These are phyloP conservation scores for Baryphthengus martii DNA, from an alignment of 2,113 vertebrate genomes.

Conservation along the genomic window DNA sequence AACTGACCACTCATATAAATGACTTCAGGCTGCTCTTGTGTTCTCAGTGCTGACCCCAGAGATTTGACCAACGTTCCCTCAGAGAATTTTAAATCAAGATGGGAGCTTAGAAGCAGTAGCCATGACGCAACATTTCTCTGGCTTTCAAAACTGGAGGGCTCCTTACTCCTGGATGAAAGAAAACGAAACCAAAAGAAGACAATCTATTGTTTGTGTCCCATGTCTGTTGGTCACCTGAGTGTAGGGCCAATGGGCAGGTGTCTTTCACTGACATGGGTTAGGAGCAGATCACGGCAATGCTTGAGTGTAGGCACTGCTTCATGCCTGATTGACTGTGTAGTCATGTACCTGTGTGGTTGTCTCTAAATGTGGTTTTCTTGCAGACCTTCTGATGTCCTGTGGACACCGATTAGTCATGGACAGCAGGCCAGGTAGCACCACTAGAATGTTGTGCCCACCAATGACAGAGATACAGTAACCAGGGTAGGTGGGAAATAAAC, in stretches of 20 bases:
- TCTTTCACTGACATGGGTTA: neutral
- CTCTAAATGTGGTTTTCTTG: neutral
- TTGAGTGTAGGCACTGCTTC: neutral
- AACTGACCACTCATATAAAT: neutral
- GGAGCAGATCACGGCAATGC: neutral
- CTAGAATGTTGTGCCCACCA: neutral
- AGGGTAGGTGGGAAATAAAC: neutral
- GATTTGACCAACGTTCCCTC: neutral
- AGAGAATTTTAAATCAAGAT: neutral
- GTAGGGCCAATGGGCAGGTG: neutral
- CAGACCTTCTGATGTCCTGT: neutral
- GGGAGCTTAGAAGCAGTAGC: neutral
- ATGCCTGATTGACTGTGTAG: neutral
- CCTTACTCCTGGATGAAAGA: neutral
- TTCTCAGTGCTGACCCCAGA: neutral
- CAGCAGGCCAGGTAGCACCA: neutral
- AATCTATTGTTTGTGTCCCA: neutral
- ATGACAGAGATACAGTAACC: neutral
- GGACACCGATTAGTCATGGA: neutral
- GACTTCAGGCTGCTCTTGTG: neutral
- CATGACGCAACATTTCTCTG: neutral
- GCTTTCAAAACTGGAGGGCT: neutral
- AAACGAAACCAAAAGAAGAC: neutral
- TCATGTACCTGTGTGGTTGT: rapidly evolving
- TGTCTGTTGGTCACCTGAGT: neutral